phyloP scores from a whole-genome alignment of 2,113 vertebrate species.

The Actenoides hombroni region DNA sequence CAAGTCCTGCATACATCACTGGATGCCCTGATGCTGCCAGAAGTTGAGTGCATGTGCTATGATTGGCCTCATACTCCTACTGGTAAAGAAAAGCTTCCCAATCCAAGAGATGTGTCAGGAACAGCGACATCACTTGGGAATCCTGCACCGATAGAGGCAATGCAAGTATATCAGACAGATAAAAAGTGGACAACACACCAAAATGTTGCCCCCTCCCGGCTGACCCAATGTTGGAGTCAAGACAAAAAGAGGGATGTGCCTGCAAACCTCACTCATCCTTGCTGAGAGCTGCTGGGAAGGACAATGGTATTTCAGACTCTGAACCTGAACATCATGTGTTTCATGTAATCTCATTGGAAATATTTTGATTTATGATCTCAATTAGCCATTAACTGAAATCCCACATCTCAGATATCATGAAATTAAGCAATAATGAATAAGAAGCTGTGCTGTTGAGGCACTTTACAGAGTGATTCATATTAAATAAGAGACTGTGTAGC shows the following conservation, averaged over 20 bases:
- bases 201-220: fast-evolving
- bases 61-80: not conserved
- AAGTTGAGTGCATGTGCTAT: not conserved
- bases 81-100: not conserved
- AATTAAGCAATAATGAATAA: conserved; percentile 66
- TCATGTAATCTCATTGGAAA: conserved; percentile 36
- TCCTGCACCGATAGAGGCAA: fast-evolving
- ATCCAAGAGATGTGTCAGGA: not conserved
- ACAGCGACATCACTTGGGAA: not conserved
- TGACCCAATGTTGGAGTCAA: fast-evolving
- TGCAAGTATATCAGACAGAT: not conserved
- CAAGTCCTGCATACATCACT: not conserved
- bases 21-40: not conserved
- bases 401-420: conserved; percentile 45
- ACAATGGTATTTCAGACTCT: not conserved
- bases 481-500: conserved; percentile 49
- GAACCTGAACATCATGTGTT: conserved; percentile 50
- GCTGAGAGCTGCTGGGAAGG: not conserved
- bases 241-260: not conserved
- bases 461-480: conserved; percentile 59
- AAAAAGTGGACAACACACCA: not conserved
- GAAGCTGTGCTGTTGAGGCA: conserved; percentile 38
- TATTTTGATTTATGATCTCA: conserved; percentile 63
- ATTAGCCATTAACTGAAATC: conserved; percentile 40
- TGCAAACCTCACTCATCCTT: not conserved